Conservation (phyloP, 2,113 vertebrate species). For the Caranx ignobilis region DNA sequence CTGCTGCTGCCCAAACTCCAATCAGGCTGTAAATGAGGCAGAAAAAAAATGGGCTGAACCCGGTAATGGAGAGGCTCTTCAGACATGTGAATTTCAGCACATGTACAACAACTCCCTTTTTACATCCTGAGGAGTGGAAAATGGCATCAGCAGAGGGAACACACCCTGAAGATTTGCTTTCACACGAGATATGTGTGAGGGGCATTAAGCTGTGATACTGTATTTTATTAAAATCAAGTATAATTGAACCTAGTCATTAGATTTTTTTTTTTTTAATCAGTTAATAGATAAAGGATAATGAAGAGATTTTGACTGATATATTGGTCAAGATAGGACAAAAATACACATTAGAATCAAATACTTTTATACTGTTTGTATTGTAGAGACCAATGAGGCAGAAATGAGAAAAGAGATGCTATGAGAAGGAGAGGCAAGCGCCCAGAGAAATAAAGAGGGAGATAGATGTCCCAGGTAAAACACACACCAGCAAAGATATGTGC, state of each 20-base stretch:
- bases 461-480: background rate
- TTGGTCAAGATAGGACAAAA: background rate
- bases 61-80: slow-evolving; percentile 68
- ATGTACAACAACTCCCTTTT: slow-evolving; percentile 41
- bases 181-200: background rate
- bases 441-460: no score
- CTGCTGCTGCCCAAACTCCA: slow-evolving; percentile 72
- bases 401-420: no score
- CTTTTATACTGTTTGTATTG: background rate
- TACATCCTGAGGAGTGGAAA: background rate
- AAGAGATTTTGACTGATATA: background rate
- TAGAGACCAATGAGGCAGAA: background rate
- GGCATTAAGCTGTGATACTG: background rate
- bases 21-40: slow-evolving; percentile 82
- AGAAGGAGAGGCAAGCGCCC: no score
- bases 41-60: slow-evolving; percentile 69
- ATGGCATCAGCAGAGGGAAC: background rate
- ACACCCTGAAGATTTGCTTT: background rate
- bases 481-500: background rate
- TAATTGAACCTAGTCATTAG: no score
- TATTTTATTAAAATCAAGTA: no score
- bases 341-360: background rate
- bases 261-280: no score
- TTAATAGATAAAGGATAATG: no score
- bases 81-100: slow-evolving; percentile 59